Evolutionary conservation across 2,888 invertebrate species (phyloP), one percentile per base, ranked within the genome.

Genomic region (Tenthredo livida): DNA sequence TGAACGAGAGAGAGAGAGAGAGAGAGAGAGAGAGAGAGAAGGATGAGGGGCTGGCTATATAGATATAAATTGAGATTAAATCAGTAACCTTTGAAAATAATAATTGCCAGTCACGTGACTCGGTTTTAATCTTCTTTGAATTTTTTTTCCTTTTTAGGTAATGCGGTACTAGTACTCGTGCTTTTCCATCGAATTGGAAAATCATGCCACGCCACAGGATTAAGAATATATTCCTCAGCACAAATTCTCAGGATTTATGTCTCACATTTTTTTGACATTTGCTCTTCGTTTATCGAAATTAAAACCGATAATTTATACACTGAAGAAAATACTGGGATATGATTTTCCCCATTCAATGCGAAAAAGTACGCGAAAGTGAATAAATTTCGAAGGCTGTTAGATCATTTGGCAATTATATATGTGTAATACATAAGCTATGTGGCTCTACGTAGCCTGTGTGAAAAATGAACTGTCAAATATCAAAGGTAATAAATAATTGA

Each of bases 81-180:
- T 73, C 21, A 73, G 21, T 43, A 15, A 29, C 21, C n/a, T 43
- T n/a, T 73, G 37, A 29, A 2, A 43, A 29, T 40, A 40, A 73
- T 73, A 73, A 73, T 43, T 73, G 72, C 72, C 43, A 9, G 72
- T 73, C 72, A 43, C 72, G 21, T 40, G 72, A 43, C 72, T 40
- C 43, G 43, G 21, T 43, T 40, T 15, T n/a, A 37, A 70, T n/a
- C n/a, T 33, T 17, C 2, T 12, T 33, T 37, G n/a, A 7, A 3
- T 17, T 9, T 12, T 67, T 17, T 17, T 50, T 50, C 15, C 7
- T n/a, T 6, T 6, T 2, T 3, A n/a, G 17, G 17, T n/a, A 54
- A 7, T 7, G n/a, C 54, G 2, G 47, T 47, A 15, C 47, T 10
- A 29, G n/a, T 47, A 47, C 47, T 47, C 47, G 47, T 47, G 12